Evolutionary conservation across 2,797 vertebrate genomes (phyloP).

Genomic region (Otolemur crassicaudatus): DNA sequence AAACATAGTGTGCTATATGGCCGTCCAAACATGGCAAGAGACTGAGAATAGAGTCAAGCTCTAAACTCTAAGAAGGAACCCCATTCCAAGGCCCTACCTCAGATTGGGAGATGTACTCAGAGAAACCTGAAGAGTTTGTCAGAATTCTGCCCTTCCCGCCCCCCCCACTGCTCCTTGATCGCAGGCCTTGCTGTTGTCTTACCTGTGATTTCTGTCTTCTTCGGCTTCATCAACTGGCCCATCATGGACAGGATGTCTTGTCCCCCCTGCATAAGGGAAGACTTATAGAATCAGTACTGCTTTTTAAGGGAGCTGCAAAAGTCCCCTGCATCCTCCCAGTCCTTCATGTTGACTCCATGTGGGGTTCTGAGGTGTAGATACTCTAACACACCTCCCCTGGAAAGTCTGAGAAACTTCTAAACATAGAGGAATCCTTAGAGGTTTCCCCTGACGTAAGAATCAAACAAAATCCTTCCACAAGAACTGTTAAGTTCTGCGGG

Average conservation of each 20-base stretch:
- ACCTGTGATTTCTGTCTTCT: conserved; percentile 99
- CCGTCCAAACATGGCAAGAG: not conserved
- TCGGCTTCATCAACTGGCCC: conserved; percentile 99
- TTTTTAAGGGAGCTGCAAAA: not conserved
- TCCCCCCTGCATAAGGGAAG: conserved; percentile 91
- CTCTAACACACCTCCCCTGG: not conserved
- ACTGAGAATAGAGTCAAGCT: not conserved
- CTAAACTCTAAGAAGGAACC: not conserved
- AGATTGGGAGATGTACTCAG: not conserved
- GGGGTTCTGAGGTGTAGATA: not conserved
- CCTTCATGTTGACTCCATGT: too few relatives aligned
- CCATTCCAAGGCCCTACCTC: not conserved
- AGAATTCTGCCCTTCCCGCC: not conserved
- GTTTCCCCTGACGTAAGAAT: not conserved
- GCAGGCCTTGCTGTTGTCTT: not conserved
- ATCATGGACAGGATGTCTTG: conserved; percentile 99
- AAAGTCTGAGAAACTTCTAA: not conserved
- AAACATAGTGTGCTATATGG: not conserved
- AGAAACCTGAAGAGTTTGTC: not conserved
- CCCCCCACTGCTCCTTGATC: not conserved
- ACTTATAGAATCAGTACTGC: not conserved
- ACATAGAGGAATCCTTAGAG: not conserved
- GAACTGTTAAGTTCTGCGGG: not conserved
- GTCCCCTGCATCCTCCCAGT: not conserved
- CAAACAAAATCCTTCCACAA: not conserved